Evolutionary conservation across 1,140 invertebrate species (phyloP).

Genomic region (Delia radicum): DNA sequence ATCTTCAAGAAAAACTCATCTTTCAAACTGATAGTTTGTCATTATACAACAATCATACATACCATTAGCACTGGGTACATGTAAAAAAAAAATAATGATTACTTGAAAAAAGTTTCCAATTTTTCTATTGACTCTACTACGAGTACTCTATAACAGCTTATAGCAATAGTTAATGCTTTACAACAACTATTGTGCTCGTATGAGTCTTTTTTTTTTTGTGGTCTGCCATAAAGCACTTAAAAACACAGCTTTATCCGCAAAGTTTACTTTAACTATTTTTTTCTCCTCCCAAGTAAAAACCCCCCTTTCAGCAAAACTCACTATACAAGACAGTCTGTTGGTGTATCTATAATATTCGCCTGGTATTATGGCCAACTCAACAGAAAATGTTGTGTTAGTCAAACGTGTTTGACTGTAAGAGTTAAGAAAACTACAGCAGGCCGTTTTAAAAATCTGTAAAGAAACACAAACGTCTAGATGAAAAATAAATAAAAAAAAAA

Average conservation of each 20-base stretch:
- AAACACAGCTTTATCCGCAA: slow-evolving; percentile 15
- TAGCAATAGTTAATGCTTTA: background rate
- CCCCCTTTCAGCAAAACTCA: background rate
- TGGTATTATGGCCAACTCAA: background rate
- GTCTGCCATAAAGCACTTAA: background rate
- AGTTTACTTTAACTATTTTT: background rate
- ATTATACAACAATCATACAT: background rate
- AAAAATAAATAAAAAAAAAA: background rate
- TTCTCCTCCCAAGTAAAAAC: background rate
- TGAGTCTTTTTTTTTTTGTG: background rate
- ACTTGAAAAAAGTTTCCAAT: background rate
- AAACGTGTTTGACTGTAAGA: background rate
- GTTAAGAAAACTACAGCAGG: too few species aligned
- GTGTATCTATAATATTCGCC: background rate
- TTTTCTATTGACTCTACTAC: background rate
- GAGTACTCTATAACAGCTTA: too few species aligned
- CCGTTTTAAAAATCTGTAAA: background rate
- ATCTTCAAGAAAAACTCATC: background rate
- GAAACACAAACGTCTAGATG: background rate
- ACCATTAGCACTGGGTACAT: background rate
- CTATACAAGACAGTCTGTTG: too few species aligned
- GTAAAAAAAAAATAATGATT: background rate
- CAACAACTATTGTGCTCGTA: background rate
- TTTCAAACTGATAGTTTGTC: slow-evolving; percentile 1
- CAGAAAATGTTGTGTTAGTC: too few species aligned